phyloP scores from a whole-genome alignment of 2,113 vertebrate species.

The Etheostoma cragini region DNA sequence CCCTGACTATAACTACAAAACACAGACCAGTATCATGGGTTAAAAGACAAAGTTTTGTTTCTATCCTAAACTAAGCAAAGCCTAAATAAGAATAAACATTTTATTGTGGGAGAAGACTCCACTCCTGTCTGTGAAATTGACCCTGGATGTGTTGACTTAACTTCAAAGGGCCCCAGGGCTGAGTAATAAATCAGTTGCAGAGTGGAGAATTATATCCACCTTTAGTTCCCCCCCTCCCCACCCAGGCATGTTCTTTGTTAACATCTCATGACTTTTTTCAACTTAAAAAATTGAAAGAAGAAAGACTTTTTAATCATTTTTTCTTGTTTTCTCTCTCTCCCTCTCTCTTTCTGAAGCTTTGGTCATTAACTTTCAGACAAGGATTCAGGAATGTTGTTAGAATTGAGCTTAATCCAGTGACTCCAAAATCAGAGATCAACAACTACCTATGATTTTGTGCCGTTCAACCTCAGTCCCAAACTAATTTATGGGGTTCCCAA shows the following conservation, averaged over 20 bases:
- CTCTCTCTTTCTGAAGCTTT: not conserved
- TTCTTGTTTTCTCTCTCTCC: not conserved
- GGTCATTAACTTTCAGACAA: not conserved
- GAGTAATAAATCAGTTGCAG: constrained; percentile 67
- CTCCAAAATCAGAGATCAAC: not conserved
- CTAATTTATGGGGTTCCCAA: too few species aligned
- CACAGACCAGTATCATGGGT: not conserved
- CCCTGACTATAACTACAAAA: not conserved
- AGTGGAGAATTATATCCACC: constrained; percentile 42
- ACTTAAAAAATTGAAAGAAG: constrained; percentile 5
- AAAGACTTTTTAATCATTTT: not conserved
- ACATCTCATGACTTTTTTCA: constrained; percentile 27
- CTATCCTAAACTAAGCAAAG: constrained; percentile 11
- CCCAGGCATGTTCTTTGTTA: constrained; percentile 58
- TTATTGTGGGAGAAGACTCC: constrained; percentile 35
- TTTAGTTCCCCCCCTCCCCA: constrained; percentile 23
- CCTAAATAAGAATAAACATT: constrained; percentile 24
- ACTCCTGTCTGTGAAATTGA: constrained; percentile 49
- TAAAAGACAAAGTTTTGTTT: not conserved
- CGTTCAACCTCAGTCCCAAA: not conserved
- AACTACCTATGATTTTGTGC: not conserved
- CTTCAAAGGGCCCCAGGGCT: constrained; percentile 58
- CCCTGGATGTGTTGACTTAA: constrained; percentile 56
- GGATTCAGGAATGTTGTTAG: not conserved
- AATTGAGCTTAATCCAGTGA: not conserved